Base-by-base conservation (phyloP, 2,888 invertebrate species). In the Gymnosoma rotundatum region DNA sequence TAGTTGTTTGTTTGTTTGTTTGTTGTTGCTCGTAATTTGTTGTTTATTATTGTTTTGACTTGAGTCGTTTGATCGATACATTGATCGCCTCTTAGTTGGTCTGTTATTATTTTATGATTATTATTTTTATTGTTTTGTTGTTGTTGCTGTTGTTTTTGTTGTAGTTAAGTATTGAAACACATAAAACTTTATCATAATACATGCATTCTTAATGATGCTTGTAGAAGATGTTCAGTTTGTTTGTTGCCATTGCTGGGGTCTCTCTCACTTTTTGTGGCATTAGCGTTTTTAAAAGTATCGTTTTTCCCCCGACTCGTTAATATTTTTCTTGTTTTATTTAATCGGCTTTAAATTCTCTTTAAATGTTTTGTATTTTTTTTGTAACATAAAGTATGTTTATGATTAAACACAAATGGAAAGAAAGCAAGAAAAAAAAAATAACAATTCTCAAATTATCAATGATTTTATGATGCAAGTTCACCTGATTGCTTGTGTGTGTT, bases 281-380 rank as follows among this genome's bases (percentile, higher is more conserved):
- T 20, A 63, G 50, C 63, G 52, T 36, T 56, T 69, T 69, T n/a
- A 58, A 73, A 78, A 25, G 25, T 76, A 36, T 54, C 5, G 8
- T 76, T 58, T 36, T 78, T 69, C 58, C 73, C 18, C 18, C 60
- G 7, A 38, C 9, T 58, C 20, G 14, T 60, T 67, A 50, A 45
- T 63, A 21, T 52, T 8, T 63, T 48, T 64, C 32, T 52, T 60
- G 32, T 66, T 73, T 61, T 73, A 78, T 74, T 78, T 81, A 84
- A 84, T 78, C 84, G 78, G 81, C 78, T 81, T 83, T 81, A 81
- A 74, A 84, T 84, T 66, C 48, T 58, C 60, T 58, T 64, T 73
- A 72, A 78, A 56, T 79, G 52, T 66, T 72, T 76, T 73, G 58
- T 3, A 42, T 20, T 21, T 9, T 32, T 25, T 25, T 52, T 69